Evolutionary conservation across 2,888 invertebrate genomes (phyloP).

Genomic region (Abrostola tripartita): DNA sequence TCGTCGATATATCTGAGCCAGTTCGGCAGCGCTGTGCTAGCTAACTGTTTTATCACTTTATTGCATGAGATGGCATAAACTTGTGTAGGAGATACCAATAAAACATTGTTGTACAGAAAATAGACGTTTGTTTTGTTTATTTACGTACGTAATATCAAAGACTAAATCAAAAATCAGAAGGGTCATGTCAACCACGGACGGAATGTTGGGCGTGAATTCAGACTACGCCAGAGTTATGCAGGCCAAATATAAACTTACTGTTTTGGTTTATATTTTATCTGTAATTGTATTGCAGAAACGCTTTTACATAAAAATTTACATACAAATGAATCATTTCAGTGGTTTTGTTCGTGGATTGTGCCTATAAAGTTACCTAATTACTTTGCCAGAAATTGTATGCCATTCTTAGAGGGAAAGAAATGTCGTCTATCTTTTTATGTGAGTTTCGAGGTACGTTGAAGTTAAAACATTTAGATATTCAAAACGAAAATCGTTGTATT

Average conservation of each 20-base stretch:
- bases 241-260: slow-evolving; percentile 29
- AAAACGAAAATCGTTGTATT: slow-evolving; percentile 27
- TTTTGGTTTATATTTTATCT: slow-evolving; percentile 24
- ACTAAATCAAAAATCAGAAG: slow-evolving; percentile 42
- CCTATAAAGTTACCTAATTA: slow-evolving; percentile 48
- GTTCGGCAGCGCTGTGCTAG: slow-evolving; percentile 78
- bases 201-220: slow-evolving; percentile 32
- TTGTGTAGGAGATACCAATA: slow-evolving; percentile 78
- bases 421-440: slow-evolving; percentile 43
- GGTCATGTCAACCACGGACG: slow-evolving; percentile 28
- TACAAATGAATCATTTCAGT: slow-evolving; percentile 43
- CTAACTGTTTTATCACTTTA: slow-evolving; percentile 88
- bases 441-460: slow-evolving; percentile 28
- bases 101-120: slow-evolving; percentile 77
- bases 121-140: slow-evolving; percentile 57
- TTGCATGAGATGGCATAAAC: slow-evolving; percentile 86
- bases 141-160: slow-evolving; percentile 25
- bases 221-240: slow-evolving; percentile 35
- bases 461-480: slow-evolving; percentile 27
- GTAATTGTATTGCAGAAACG: slow-evolving; percentile 28
- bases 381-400: slow-evolving; percentile 39
- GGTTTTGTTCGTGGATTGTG: slow-evolving; percentile 40
- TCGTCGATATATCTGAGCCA: slow-evolving; percentile 82
- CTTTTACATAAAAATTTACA: slow-evolving; percentile 29
- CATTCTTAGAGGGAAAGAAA: slow-evolving; percentile 29